phyloP scores from a whole-genome alignment of 2,888 invertebrate genomes.

The Carcina quercana region DNA sequence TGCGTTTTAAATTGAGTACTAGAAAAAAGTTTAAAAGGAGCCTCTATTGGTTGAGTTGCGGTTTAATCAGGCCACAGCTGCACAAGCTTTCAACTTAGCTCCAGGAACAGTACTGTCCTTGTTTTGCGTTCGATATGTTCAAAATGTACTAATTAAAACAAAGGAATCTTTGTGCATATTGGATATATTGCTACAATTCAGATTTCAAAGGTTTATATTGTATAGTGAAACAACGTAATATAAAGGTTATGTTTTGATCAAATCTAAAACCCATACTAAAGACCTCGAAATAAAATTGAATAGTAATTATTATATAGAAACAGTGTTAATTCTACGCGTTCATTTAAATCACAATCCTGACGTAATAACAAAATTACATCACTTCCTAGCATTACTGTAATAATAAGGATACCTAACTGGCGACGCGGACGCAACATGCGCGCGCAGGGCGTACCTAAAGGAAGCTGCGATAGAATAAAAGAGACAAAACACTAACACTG shows the following conservation, averaged over 20 bases:
- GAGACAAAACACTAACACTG: constrained; percentile 17
- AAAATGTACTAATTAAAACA: too few species aligned
- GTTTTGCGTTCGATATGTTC: too few species aligned
- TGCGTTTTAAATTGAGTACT: not conserved
- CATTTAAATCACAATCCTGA: constrained; percentile 17
- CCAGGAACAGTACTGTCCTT: constrained; percentile 4
- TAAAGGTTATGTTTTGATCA: too few species aligned
- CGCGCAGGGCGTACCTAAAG: constrained; percentile 23
- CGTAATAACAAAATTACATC: constrained; percentile 38
- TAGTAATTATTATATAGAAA: too few species aligned
- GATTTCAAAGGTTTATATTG: too few species aligned
- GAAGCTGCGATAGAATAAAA: constrained; percentile 25
- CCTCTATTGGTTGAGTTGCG: constrained; percentile 6
- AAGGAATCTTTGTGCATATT: too few species aligned
- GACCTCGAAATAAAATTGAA: too few species aligned
- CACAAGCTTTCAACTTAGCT: constrained; percentile 8
- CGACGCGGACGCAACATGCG: constrained; percentile 23
- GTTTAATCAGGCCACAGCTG: constrained; percentile 18
- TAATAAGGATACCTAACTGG: constrained; percentile 30
- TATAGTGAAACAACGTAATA: too few species aligned
- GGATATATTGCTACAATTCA: too few species aligned
- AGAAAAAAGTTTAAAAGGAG: not conserved
- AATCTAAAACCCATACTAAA: too few species aligned
- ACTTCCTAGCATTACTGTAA: constrained; percentile 28
- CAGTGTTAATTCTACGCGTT: too few species aligned